Base-by-base conservation (phyloP, 2,797 vertebrate species). In the Microcaecilia unicolor region DNA sequence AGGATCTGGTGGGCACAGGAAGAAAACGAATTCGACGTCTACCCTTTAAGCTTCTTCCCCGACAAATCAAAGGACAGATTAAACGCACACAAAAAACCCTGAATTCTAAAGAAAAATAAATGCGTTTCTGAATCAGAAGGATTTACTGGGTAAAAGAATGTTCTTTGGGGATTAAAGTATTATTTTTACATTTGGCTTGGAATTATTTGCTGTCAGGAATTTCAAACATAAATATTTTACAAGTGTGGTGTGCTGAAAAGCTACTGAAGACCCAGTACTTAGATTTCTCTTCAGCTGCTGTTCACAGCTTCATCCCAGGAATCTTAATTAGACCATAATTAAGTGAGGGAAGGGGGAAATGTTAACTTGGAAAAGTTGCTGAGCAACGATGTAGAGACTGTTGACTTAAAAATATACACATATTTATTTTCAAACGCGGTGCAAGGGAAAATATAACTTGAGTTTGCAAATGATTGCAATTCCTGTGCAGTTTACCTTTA, bases 201-300 rank as follows among this genome's bases (percentile, higher is more conserved):
- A 78, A 76, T 72, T 78, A 76, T 80, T 81, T 81, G 66, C 65
- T 72, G 65, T 49, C 58, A 78, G 70, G 70, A 83, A 81, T 77
- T 82, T 76, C 70, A 78, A 78, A 80, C n/a, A 70, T 72, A 81
- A 81, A 79, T 74, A 76, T 80, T 76, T 76, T 64, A 80, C 74
- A 77, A 82, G 74, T 48, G 37, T 63, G 71, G 58, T 61, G 58
- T 74, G 67, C 53, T 60, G 23, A 51, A 44, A 47, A 70, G 58
- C 58, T 71, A 75, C 74, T 78, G 74, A 78, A 69, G 59, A 55
- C 31, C n/a, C n/a, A n/a, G n/a, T n/a, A 71, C 57, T 73, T 76
- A 74, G 72, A 82, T 76, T 78, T 67, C 54, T 41, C 66, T 51
- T 45, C 8, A 34, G n/a, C n/a, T n/a, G n/a, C n/a, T n/a, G n/a